Percentiles rank a stretch among this genome's conserved stretches.
Conservation (phyloP, 2,888 invertebrate species). For the Epinotia nisella region DNA sequence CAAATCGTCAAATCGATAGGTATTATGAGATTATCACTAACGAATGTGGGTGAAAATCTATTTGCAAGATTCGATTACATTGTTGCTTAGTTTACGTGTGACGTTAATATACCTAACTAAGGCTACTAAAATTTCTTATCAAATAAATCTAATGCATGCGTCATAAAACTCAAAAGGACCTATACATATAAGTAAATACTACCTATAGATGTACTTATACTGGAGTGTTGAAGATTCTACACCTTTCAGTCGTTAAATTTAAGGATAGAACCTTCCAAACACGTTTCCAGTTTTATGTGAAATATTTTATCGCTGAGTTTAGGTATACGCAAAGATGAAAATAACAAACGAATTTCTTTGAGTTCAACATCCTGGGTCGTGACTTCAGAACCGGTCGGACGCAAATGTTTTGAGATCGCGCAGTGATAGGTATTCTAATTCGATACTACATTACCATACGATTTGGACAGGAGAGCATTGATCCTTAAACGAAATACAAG, state of each 20-base stretch:
- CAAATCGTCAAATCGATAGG: too few relatives aligned
- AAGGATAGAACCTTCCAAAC: background rate
- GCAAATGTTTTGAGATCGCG: constrained; percentile 26
- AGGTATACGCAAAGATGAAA: constrained; percentile 26
- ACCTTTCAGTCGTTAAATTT: background rate
- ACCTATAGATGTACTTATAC: background rate
- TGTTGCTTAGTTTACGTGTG: too few relatives aligned
- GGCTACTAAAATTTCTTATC: too few relatives aligned
- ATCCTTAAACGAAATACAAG: constrained; percentile 9
- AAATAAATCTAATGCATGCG: background rate
- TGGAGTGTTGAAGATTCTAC: background rate
- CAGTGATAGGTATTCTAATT: constrained; percentile 32
- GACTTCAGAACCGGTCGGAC: constrained; percentile 34
- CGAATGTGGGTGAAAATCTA: too few relatives aligned
- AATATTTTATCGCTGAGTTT: background rate
- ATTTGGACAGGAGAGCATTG: constrained; percentile 16
- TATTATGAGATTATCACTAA: too few relatives aligned
- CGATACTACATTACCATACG: constrained; percentile 8
- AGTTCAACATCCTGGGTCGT: constrained; percentile 38
- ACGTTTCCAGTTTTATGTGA: background rate
- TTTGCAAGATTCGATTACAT: too few relatives aligned
- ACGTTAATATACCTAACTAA: too few relatives aligned
- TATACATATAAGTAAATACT: background rate
- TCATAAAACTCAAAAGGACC: background rate
- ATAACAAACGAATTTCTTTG: constrained; percentile 9